A percentile compares a stretch with the other conserved stretches of the same genome.
Conservation (phyloP, 2,888 invertebrate species). For the Artemia sp. region DNA sequence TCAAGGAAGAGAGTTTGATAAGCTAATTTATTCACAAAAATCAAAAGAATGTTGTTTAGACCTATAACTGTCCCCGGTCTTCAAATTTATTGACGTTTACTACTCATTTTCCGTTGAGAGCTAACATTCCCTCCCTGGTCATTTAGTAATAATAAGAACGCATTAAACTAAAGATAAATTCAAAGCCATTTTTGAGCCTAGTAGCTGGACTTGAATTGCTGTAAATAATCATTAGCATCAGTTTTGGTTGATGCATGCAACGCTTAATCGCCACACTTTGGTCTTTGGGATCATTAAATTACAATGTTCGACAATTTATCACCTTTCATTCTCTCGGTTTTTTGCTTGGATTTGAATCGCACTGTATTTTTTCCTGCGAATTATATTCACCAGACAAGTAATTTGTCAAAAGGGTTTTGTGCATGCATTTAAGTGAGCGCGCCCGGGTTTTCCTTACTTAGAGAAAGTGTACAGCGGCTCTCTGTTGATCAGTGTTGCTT, state of each 20-base stretch:
- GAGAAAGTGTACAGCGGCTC: too few relatives aligned
- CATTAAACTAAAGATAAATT: not conserved
- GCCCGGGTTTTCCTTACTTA: too few relatives aligned
- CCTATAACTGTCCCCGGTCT: too few relatives aligned
- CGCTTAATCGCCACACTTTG: slow-evolving; percentile 9
- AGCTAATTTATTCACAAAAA: too few relatives aligned
- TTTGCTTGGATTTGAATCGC: not conserved
- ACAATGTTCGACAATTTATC: slow-evolving; percentile 2
- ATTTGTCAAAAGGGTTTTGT: not conserved
- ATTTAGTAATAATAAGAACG: too few relatives aligned
- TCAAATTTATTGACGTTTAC: too few relatives aligned
- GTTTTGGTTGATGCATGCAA: slow-evolving; percentile 7
- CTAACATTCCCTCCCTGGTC: too few relatives aligned
- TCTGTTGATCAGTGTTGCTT: too few relatives aligned
- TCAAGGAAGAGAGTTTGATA: too few relatives aligned
- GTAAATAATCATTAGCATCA: slow-evolving; percentile 10
- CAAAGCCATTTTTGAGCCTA: not conserved
- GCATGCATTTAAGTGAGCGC: too few relatives aligned
- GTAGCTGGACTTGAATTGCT: not conserved
- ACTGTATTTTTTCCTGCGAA: not conserved
- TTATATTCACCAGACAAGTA: slow-evolving; percentile 10
- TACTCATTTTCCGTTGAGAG: too few relatives aligned
- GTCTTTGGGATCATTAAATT: slow-evolving; percentile 1
- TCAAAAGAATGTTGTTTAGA: too few relatives aligned
- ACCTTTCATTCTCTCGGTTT: slow-evolving; percentile 6